Conservation (phyloP, 2,797 vertebrate genomes). For the Capromys pilorides region DNA sequence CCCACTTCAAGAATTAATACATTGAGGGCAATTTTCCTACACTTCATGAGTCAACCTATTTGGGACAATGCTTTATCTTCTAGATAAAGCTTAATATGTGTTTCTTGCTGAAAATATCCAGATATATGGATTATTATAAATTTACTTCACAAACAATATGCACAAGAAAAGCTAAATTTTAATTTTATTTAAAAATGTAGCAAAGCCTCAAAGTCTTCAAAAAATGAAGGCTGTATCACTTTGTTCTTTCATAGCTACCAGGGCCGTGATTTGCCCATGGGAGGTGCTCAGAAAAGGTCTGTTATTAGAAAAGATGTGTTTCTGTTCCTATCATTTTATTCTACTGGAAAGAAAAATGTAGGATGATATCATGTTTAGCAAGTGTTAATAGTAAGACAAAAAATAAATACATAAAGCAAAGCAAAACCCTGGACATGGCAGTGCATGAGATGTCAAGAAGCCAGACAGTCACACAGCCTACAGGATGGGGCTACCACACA, state of each 20-base stretch:
- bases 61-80: background rate
- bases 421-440: background rate
- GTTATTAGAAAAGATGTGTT: background rate
- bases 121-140: background rate
- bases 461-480: fast-evolving
- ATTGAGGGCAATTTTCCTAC: background rate
- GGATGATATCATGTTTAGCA: background rate
- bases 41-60: background rate
- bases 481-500: background rate
- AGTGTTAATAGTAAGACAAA: conserved; percentile 6
- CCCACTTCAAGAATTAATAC: conserved; percentile 15
- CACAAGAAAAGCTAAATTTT: background rate
- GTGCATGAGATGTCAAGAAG: background rate
- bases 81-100: background rate
- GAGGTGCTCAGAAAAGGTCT: background rate
- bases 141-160: background rate
- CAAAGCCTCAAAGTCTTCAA: conserved; percentile 6
- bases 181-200: background rate
- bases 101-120: conserved; percentile 35
- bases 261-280: background rate
- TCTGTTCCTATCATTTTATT: background rate
- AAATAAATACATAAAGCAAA: background rate
- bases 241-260: background rate
- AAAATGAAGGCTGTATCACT: background rate
- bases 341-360: background rate